phyloP scores from a whole-genome alignment of 2,888 invertebrate genomes.

The Tiliacea aurago region DNA sequence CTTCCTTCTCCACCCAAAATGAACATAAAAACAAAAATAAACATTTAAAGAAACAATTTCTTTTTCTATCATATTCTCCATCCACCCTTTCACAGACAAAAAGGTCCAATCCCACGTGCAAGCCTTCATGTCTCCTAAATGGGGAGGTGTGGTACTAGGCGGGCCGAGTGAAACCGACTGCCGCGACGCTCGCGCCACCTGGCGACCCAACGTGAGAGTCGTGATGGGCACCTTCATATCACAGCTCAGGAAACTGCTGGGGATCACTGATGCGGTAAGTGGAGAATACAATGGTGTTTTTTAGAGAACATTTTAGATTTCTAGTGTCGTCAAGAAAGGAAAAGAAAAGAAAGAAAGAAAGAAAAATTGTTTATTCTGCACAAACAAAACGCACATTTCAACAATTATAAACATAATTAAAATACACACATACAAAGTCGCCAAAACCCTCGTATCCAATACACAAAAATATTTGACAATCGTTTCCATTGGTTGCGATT shows the following conservation, averaged over 20 bases:
- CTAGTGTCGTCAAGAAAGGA: background rate
- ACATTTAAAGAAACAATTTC: background rate
- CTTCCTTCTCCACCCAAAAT: background rate
- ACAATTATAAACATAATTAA: too few relatives aligned
- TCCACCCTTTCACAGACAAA: conserved; percentile 34
- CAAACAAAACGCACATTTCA: too few relatives aligned
- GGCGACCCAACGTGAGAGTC: conserved; percentile 77
- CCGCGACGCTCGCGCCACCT: conserved; percentile 51
- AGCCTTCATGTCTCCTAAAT: conserved; percentile 95
- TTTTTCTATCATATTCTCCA: background rate
- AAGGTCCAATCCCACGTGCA: conserved; percentile 85
- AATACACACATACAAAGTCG: too few relatives aligned
- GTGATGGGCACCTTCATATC: conserved; percentile 95
- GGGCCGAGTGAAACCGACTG: conserved; percentile 92
- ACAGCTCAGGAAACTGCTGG: conserved; percentile 94
- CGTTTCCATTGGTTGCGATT: too few relatives aligned
- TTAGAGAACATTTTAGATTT: background rate
- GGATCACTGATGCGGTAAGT: conserved; percentile 92
- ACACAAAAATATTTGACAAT: too few relatives aligned
- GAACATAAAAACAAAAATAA: background rate
- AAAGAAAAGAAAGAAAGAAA: too few relatives aligned
- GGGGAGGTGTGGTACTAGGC: conserved; percentile 96
- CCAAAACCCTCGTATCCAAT: too few relatives aligned
- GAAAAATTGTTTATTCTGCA: too few relatives aligned
- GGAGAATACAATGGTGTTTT: background rate